Evolutionary conservation across 2,113 vertebrate genomes (phyloP).

Genomic region (Lipotes vexillifer): DNA sequence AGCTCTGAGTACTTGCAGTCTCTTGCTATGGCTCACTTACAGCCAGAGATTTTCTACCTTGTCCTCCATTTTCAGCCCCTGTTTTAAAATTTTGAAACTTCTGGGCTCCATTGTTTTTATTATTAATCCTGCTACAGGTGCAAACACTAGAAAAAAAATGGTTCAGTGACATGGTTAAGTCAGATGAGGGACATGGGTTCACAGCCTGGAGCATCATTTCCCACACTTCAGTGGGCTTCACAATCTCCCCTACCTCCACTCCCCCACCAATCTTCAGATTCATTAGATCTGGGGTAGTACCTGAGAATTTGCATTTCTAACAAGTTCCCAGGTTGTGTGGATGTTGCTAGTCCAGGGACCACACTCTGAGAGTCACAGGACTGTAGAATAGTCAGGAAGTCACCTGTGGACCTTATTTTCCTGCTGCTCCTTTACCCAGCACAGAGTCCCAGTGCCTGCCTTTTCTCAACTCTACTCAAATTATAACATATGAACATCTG

Average conservation of each 20-base stretch:
- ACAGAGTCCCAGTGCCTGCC: not conserved
- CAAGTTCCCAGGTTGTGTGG: not conserved
- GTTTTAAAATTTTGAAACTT: not conserved
- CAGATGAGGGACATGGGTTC: not conserved
- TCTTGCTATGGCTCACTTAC: not conserved
- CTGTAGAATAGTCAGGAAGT: not conserved
- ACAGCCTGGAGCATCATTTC: not conserved
- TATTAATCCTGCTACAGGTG: not conserved
- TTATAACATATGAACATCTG: not conserved
- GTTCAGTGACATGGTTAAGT: not conserved
- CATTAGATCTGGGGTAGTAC: not conserved
- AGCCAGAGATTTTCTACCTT: not conserved
- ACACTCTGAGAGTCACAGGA: not conserved
- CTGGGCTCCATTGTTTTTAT: not conserved
- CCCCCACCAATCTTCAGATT: not conserved
- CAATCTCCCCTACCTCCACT: not conserved
- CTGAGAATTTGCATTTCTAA: not conserved
- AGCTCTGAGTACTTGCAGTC: not conserved
- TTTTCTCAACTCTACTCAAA: not conserved
- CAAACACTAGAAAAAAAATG: not conserved
- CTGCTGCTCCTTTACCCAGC: not conserved
- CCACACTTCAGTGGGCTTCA: not conserved
- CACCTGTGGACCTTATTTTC: not conserved
- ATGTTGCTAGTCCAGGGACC: not conserved
- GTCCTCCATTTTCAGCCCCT: not conserved